Percentiles rank a stretch among this genome's conserved stretches.
phyloP scores from a whole-genome alignment of 2,797 vertebrate genomes.

The Knipowitschia caucasica region DNA sequence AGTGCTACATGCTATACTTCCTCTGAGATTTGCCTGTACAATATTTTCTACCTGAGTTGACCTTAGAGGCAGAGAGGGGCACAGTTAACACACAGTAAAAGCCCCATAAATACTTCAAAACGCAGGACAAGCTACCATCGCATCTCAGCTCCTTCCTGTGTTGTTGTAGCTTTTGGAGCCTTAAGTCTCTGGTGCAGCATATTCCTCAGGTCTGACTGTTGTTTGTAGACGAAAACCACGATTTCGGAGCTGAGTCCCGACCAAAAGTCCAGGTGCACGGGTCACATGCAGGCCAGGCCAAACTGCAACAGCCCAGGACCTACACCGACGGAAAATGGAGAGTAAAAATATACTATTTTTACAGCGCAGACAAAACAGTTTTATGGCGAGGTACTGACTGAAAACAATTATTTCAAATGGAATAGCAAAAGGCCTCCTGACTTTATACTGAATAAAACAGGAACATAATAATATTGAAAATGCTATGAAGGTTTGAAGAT shows the following conservation, averaged over 20 bases:
- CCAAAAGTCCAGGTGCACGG: constrained; percentile 41
- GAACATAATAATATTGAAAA: too few species aligned
- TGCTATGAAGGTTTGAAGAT: too few species aligned
- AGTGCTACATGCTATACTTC: neutral
- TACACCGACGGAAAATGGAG: constrained; percentile 30
- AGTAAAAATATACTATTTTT: constrained; percentile 11
- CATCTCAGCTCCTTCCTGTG: constrained; percentile 43
- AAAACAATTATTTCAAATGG: neutral
- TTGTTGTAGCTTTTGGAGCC: constrained; percentile 43
- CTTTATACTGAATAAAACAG: neutral
- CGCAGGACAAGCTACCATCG: constrained; percentile 40
- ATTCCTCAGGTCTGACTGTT: constrained; percentile 44
- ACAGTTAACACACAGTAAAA: constrained; percentile 48
- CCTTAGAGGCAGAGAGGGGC: constrained; percentile 20
- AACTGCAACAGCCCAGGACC: constrained; percentile 28
- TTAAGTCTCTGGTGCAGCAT: constrained; percentile 33
- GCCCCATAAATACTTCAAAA: constrained; percentile 63
- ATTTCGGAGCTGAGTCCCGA: constrained; percentile 50
- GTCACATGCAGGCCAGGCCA: constrained; percentile 41
- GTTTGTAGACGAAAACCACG: constrained; percentile 44
- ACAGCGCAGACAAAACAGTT: constrained; percentile 4
- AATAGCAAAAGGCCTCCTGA: neutral
- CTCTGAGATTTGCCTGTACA: constrained; percentile 15
- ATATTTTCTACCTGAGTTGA: constrained; percentile 32
- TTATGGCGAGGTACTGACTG: neutral